Conservation (phyloP, 30 jellyfish, hydroid and myxozoan genomes). For the Chironex yamaguchii region DNA sequence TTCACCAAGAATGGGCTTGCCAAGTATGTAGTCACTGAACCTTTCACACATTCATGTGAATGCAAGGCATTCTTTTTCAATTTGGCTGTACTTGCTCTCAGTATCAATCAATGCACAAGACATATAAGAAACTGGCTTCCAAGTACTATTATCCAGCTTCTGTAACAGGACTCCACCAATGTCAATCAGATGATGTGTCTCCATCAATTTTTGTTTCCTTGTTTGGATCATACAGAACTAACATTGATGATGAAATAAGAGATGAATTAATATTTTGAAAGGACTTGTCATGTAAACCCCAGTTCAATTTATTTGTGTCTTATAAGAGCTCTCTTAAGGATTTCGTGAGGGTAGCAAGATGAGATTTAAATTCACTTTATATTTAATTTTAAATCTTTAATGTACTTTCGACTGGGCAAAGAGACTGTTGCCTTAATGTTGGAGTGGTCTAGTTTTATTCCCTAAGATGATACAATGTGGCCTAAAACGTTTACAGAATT, state of each 20-base stretch:
- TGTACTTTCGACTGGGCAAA: slow-evolving; percentile 57
- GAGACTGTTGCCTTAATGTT: slow-evolving; percentile 23
- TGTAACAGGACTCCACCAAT: slow-evolving; percentile 12
- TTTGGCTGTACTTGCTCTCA: neutral
- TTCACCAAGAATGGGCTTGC: slow-evolving; percentile 48
- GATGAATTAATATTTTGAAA: slow-evolving; percentile 27
- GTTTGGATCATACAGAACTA: slow-evolving; percentile 57
- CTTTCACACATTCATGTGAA: slow-evolving; percentile 34
- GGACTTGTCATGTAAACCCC: slow-evolving; percentile 54
- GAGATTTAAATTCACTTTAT: slow-evolving; percentile 32
- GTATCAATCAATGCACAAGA: slow-evolving; percentile 2
- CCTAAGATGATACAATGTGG: slow-evolving; percentile 35
- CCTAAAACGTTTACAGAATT: slow-evolving; percentile 35
- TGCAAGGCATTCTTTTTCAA: slow-evolving; percentile 27
- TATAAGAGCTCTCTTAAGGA: slow-evolving; percentile 54
- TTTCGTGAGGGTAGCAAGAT: slow-evolving; percentile 30
- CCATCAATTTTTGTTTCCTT: no score
- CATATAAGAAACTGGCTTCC: slow-evolving; percentile 7
- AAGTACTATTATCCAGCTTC: neutral
- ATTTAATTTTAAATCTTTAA: slow-evolving; percentile 32
- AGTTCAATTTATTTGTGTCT: slow-evolving; percentile 14
- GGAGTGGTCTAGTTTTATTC: slow-evolving; percentile 44
- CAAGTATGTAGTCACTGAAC: slow-evolving; percentile 2
- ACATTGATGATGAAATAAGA: slow-evolving; percentile 27
- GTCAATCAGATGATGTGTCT: no score